phyloP scores from a whole-genome alignment of 2,888 invertebrate genomes.

The Ormyrus pomaceus region DNA sequence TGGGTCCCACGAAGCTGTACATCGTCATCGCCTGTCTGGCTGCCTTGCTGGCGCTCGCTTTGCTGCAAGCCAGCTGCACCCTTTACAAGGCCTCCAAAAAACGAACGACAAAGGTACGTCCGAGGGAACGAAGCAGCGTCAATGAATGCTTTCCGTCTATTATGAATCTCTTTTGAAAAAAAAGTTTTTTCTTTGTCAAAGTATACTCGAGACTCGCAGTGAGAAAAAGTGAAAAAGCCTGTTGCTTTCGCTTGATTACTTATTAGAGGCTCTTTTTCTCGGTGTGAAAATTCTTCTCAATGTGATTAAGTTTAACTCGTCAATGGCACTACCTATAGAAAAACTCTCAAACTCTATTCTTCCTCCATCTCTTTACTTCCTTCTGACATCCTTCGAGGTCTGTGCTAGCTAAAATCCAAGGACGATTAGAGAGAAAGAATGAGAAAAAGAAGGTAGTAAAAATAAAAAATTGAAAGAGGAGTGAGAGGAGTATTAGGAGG shows the following conservation, averaged over 20 bases:
- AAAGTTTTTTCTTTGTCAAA: conserved; percentile 49
- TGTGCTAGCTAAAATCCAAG: conserved; percentile 9
- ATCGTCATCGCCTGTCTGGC: conserved; percentile 89
- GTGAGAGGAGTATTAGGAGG: conserved; percentile 5
- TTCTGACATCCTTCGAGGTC: conserved; percentile 20
- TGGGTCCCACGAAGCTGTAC: conserved; percentile 86
- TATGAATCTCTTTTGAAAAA: background rate
- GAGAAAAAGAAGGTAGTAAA: background rate
- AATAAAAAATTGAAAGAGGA: background rate
- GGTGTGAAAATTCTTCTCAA: conserved; percentile 27
- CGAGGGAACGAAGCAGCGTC: conserved; percentile 25
- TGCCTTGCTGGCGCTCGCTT: conserved; percentile 86
- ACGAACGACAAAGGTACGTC: conserved; percentile 81
- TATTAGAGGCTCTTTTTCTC: background rate
- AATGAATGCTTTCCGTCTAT: conserved; percentile 22
- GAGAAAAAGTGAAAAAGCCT: conserved; percentile 14
- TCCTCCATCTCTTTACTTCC: conserved; percentile 48
- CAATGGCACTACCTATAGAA: conserved; percentile 40
- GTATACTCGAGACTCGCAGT: conserved; percentile 16
- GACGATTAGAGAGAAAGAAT: conserved; percentile 6
- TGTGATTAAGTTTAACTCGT: background rate
- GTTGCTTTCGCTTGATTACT: background rate
- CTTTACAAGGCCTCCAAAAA: conserved; percentile 83
- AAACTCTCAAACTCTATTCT: conserved; percentile 42
- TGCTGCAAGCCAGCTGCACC: conserved; percentile 90